Evolutionary conservation across 2,113 vertebrate genomes (phyloP), one percentile per base, ranked within the genome.

Genomic region (Zapus hudsonius): DNA sequence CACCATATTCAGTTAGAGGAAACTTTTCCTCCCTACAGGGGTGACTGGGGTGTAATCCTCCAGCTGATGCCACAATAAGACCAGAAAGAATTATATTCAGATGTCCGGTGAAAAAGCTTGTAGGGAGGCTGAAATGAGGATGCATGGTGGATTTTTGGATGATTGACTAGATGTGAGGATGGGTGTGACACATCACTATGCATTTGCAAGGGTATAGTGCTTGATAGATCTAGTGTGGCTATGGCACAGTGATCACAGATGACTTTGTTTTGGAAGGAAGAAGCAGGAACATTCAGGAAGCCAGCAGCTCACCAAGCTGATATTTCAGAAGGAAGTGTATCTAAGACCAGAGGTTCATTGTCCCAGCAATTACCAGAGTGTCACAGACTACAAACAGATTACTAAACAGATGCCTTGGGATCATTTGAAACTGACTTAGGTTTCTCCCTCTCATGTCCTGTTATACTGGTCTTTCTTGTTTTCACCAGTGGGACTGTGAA

Each of bases 281-380:
- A 63, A 42, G 38, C 42, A 19, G 16, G 20, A 76, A 59, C 70
- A 93, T 22, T 9, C 33, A 33, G 73, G 74, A 78, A n/a, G 55
- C 64, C 57, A 52, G 23, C 2, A 44, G 29, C 31, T 36, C 31
- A 36, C n/a, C 8, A 11, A 8, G 64, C 83, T 63, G 61, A 59
- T 36, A n/a, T 31, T 79, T 93, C 29, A 55, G 70, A 20, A n/a
- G 78, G 64, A 31, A 6, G 2, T 7, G 17, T 38, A 36, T 0
- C 11, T 27, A 72, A 55, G 57, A 16, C 27, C 29, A 66, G 27
- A 52, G 36, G 19, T 7, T 70, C 9, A 16, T 27, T 3, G 1
- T 25, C 15, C 2, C 11, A 6, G 4, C 29, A 33, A 3, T 66
- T 15, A 3, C 6, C 23, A 2, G 10, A 33, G 16, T n/a, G n/a